Conservation (phyloP, 2,797 vertebrate genomes). For the Halcyon badia region DNA sequence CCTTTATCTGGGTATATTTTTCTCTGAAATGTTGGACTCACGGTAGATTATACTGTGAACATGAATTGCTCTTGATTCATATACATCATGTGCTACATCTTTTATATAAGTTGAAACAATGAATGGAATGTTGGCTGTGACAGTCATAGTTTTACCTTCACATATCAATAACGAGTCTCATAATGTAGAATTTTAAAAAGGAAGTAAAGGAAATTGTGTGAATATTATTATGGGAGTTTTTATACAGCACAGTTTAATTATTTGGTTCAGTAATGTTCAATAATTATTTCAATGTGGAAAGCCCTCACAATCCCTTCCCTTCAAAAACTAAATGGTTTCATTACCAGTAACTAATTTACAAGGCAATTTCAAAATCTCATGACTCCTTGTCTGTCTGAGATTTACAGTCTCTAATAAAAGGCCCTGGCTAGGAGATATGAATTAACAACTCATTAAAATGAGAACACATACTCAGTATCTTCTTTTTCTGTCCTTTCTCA, state of each 20-base stretch:
- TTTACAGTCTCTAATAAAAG: slow-evolving; percentile 82
- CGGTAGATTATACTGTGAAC: background rate
- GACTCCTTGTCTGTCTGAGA: slow-evolving; percentile 78
- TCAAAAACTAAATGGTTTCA: slow-evolving; percentile 82
- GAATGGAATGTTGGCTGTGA: slow-evolving; percentile 54
- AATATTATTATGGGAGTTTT: slow-evolving; percentile 77
- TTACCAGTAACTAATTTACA: slow-evolving; percentile 82
- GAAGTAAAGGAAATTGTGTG: slow-evolving; percentile 72
- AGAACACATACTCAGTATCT: slow-evolving; percentile 15
- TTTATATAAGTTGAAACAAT: slow-evolving; percentile 64
- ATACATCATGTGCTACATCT: slow-evolving; percentile 15
- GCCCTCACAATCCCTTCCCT: slow-evolving; percentile 71
- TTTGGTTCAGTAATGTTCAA: slow-evolving; percentile 83
- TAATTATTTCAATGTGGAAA: slow-evolving; percentile 80
- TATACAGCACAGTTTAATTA: slow-evolving; percentile 80
- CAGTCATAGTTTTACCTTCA: slow-evolving; percentile 57
- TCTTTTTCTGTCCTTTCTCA: background rate
- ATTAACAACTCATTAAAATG: slow-evolving; percentile 80
- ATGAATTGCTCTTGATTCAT: slow-evolving; percentile 27
- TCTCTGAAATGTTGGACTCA: background rate
- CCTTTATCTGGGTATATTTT: slow-evolving; percentile 12
- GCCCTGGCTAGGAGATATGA: slow-evolving; percentile 64
- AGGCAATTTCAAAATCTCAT: slow-evolving; percentile 80
- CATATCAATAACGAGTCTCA: slow-evolving; percentile 63
- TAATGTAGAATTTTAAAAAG: slow-evolving; percentile 66